Evolutionary conservation across 2,113 vertebrate genomes (phyloP).

Genomic region (Bucco capensis): DNA sequence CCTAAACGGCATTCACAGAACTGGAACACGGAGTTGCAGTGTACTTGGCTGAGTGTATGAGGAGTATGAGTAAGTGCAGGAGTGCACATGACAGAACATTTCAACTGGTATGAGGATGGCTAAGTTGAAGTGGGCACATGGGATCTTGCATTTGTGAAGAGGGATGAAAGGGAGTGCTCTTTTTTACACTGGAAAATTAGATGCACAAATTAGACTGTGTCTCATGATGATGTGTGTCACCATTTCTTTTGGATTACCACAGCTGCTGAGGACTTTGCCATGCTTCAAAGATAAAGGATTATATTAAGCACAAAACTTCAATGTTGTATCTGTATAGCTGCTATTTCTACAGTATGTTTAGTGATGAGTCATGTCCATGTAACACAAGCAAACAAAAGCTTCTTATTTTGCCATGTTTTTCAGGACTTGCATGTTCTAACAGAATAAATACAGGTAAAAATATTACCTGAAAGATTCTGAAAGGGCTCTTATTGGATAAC

Average conservation of each 20-base stretch:
- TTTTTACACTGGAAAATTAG: constrained; percentile 60
- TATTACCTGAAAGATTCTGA: neutral
- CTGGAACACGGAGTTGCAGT: neutral
- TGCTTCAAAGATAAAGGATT: neutral
- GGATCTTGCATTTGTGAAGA: neutral
- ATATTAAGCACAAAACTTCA: constrained; percentile 33
- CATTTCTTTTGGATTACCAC: neutral
- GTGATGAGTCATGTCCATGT: neutral
- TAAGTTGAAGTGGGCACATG: constrained; percentile 12
- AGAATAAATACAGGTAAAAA: neutral
- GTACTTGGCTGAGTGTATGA: neutral
- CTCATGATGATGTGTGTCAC: neutral
- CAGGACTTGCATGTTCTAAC: neutral
- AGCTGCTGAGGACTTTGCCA: constrained; percentile 36
- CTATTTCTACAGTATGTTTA: neutral
- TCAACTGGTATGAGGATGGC: neutral
- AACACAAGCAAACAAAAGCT: neutral
- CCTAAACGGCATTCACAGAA: neutral
- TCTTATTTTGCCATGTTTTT: neutral
- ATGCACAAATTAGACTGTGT: constrained; percentile 29
- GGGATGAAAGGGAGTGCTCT: constrained; percentile 25
- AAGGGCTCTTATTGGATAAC: neutral
- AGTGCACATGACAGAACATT: neutral
- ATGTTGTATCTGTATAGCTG: constrained; percentile 17
- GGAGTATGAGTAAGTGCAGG: neutral